Evolutionary conservation across 2,113 vertebrate genomes (phyloP).

Genomic region (Spermophilus dauricus): DNA sequence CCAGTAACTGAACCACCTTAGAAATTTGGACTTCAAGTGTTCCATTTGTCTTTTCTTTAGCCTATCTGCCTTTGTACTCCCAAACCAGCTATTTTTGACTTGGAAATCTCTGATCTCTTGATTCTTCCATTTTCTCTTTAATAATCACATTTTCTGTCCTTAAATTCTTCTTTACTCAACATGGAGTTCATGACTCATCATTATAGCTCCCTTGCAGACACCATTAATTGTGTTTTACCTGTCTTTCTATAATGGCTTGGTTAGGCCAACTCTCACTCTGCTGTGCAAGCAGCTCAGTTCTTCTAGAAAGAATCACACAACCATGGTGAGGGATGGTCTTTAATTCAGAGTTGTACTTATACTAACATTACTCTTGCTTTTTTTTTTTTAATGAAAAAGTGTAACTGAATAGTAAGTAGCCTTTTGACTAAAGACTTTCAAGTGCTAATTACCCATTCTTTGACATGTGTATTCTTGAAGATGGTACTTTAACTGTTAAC

Average conservation of each 20-base stretch:
- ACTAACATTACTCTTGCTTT: not conserved
- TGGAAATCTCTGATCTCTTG: conserved; percentile 33
- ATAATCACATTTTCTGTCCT: not conserved
- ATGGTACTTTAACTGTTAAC: not conserved
- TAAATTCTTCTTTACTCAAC: not conserved
- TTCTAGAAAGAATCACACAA: not conserved
- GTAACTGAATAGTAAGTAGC: not conserved
- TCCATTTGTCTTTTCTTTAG: conserved; percentile 34
- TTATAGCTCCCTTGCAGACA: not conserved
- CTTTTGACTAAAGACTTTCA: conserved; percentile 43
- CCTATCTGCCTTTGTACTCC: not conserved
- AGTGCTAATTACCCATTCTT: not conserved
- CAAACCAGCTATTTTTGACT: not conserved
- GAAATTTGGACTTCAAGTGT: not conserved
- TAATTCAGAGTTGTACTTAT: conserved; percentile 32
- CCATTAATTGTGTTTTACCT: not conserved
- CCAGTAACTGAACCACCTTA: not conserved
- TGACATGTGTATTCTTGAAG: not conserved
- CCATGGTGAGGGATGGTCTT: not conserved
- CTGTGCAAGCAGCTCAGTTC: not conserved
- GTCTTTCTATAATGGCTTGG: not conserved
- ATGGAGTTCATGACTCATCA: not conserved
- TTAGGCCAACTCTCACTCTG: not conserved
- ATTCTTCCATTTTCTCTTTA: conserved; percentile 5
- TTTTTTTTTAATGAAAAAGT: not conserved